Percentiles rank a stretch among this genome's conserved stretches.
Conservation (phyloP, 2,888 invertebrate species). For the Papilio protenor region DNA sequence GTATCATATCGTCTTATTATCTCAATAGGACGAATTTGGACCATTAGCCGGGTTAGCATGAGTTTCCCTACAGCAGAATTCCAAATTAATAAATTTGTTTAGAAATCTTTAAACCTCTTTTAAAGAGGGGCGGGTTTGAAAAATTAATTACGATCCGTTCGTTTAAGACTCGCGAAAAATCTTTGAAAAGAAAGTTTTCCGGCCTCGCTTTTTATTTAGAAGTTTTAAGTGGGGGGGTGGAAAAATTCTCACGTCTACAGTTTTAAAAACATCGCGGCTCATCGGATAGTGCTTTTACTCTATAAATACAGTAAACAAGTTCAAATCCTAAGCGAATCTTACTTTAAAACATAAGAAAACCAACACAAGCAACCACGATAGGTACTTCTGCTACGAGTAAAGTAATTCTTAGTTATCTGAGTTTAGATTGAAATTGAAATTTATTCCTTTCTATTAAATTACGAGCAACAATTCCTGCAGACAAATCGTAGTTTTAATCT, state of each 20-base stretch:
- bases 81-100: conserved; percentile 37
- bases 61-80: conserved; percentile 1
- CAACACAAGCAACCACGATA: neutral
- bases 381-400: neutral
- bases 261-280: conserved; percentile 7
- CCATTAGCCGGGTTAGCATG: neutral
- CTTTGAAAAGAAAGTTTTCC: conserved; percentile 48
- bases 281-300: neutral
- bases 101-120: conserved; percentile 28
- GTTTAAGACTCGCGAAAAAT: conserved; percentile 51
- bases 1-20: too few relatives aligned
- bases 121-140: conserved; percentile 48
- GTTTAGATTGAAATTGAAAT: neutral
- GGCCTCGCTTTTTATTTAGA: conserved; percentile 49
- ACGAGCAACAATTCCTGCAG: conserved; percentile 26
- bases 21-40: neutral
- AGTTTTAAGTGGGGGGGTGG: conserved; percentile 51
- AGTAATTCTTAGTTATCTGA: neutral
- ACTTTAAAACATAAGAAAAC: neutral
- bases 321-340: neutral
- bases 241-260: conserved; percentile 38
- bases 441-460: neutral
- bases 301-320: neutral
- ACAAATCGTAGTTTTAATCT: conserved; percentile 33
- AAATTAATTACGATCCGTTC: conserved; percentile 57